Evolutionary conservation across 2,888 invertebrate species (phyloP).

Genomic region (Drosophila anceps): DNA sequence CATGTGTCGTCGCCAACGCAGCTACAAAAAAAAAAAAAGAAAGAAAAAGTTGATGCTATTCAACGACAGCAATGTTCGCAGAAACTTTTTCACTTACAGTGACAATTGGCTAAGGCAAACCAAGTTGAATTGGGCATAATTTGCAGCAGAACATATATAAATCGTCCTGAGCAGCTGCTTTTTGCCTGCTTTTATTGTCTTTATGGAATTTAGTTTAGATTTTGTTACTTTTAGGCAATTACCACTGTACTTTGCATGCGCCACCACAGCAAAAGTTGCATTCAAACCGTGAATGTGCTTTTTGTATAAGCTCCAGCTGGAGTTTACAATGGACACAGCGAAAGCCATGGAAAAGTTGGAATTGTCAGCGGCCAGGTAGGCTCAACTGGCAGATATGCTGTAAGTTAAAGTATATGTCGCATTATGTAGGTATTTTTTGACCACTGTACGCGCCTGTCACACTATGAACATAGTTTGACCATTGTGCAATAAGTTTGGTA

Average conservation of each 20-base stretch:
- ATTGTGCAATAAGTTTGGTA: no score
- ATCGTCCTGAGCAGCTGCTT: neutral
- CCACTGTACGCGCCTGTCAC: no score
- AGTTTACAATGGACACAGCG: constrained; percentile 30
- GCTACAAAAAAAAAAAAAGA: neutral
- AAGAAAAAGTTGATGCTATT: constrained; percentile 4
- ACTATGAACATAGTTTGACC: no score
- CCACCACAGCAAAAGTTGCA: constrained; percentile 52
- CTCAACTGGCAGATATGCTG: neutral
- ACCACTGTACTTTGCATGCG: constrained; percentile 30
- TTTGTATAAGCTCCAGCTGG: constrained; percentile 10
- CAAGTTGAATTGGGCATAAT: neutral
- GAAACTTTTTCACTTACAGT: constrained; percentile 47
- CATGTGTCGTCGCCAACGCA: constrained; percentile 61
- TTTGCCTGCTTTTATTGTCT: no score
- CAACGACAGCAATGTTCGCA: constrained; percentile 8
- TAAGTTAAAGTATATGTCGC: no score
- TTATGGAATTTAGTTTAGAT: no score
- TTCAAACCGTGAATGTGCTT: constrained; percentile 38
- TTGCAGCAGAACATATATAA: neutral
- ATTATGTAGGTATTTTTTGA: no score
- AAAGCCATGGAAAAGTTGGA: constrained; percentile 7
- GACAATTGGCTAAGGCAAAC: neutral
- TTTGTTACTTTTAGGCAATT: neutral
- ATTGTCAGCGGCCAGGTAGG: neutral